Evolutionary conservation across 92 coral and sea anemone genomes (phyloP).

Genomic region (Paramuricea clavata): DNA sequence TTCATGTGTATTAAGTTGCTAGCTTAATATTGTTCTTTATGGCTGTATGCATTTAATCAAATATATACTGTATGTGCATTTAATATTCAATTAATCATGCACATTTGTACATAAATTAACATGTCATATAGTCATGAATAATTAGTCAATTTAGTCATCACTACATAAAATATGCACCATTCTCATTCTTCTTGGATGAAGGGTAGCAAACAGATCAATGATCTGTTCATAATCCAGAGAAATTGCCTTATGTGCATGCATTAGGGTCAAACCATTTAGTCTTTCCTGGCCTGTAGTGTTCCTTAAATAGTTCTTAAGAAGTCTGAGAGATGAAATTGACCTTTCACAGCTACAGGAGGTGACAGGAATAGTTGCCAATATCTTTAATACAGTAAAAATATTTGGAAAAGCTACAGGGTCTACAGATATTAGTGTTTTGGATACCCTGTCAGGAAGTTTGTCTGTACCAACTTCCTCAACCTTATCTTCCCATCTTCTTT

Average conservation of each 20-base stretch:
- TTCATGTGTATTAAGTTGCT: too few species aligned
- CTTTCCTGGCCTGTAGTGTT: constrained; percentile 42
- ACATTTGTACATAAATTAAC: not conserved
- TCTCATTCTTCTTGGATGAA: constrained; percentile 73
- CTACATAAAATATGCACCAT: constrained; percentile 12
- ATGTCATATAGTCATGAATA: constrained; percentile 24
- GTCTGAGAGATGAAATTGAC: constrained; percentile 55
- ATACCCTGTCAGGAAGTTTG: constrained; percentile 28
- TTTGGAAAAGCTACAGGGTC: constrained; percentile 35
- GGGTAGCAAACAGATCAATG: constrained; percentile 61
- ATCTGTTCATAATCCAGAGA: constrained; percentile 41
- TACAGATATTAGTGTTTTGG: constrained; percentile 50
- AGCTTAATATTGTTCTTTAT: too few species aligned
- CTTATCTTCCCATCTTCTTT: constrained; percentile 58
- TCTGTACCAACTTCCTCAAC: constrained; percentile 44
- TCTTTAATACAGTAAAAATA: constrained; percentile 50
- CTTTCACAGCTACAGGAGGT: constrained; percentile 50
- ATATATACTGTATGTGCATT: not conserved
- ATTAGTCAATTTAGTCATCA: constrained; percentile 65
- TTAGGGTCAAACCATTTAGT: constrained; percentile 47
- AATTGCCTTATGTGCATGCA: constrained; percentile 49
- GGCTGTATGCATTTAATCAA: too few species aligned
- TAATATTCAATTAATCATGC: not conserved
- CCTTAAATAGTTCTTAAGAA: constrained; percentile 49
- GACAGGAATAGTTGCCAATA: constrained; percentile 64